Conservation (phyloP, 2,888 invertebrate genomes). For the Diaprepes abbreviatus region DNA sequence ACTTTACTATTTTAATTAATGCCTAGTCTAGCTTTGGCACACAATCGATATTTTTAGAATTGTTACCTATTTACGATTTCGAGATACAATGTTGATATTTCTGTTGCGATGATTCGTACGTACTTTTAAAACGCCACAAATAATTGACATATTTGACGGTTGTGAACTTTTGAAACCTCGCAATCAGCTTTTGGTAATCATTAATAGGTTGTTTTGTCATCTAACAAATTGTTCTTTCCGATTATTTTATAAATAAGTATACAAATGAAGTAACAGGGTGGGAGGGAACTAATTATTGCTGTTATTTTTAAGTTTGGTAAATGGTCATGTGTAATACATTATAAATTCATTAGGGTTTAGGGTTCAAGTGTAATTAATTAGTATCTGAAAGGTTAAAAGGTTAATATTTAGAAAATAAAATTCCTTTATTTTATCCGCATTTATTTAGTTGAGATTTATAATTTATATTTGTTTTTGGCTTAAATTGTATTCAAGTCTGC, state of each 20-base stretch:
- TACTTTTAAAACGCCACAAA: background rate
- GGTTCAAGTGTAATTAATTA: background rate
- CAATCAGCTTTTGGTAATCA: background rate
- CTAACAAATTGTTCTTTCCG: background rate
- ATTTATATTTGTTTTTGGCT: too few relatives aligned
- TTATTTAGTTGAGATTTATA: background rate
- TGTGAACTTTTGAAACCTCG: background rate
- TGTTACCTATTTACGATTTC: slow-evolving; percentile 42
- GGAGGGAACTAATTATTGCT: background rate
- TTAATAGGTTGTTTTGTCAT: background rate
- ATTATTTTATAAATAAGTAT: background rate
- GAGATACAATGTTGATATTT: slow-evolving; percentile 43
- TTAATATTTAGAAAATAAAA: background rate
- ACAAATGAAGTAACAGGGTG: background rate
- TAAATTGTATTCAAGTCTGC: too few relatives aligned
- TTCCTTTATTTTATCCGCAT: background rate
- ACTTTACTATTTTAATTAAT: slow-evolving; percentile 42
- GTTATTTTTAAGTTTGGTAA: background rate
- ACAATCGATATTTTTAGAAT: slow-evolving; percentile 44
- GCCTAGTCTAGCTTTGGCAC: slow-evolving; percentile 38
- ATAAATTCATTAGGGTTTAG: background rate
- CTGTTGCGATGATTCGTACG: slow-evolving; percentile 31
- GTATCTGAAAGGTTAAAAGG: background rate
- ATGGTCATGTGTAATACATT: background rate
- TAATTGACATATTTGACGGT: background rate